phyloP scores from a whole-genome alignment of 1,140 invertebrate species.

The Brachystomella parvula region DNA sequence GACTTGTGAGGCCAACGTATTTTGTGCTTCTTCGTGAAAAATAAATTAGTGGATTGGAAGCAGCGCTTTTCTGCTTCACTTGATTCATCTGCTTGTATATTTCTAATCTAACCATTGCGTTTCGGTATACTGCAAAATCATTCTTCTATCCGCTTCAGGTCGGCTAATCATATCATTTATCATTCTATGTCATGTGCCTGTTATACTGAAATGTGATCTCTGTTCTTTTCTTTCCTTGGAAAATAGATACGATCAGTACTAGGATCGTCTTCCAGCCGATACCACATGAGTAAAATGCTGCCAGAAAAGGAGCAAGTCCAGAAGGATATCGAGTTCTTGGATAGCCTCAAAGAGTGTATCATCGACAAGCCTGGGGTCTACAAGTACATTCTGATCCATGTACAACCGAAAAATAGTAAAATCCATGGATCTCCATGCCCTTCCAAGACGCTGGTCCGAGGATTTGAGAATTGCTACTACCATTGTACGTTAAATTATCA shows the following conservation, averaged over 20 bases:
- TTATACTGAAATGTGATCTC: not conserved
- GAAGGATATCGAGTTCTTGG: not conserved
- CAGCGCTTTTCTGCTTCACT: too few relatives aligned
- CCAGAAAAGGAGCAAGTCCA: too few relatives aligned
- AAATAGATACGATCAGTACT: not conserved
- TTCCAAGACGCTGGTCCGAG: not conserved
- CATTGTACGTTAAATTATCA: not conserved
- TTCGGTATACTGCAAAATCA: too few relatives aligned
- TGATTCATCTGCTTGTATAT: too few relatives aligned
- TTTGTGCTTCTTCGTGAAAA: too few relatives aligned
- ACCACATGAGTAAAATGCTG: too few relatives aligned
- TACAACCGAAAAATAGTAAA: not conserved
- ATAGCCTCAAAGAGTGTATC: not conserved
- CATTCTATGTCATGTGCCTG: not conserved
- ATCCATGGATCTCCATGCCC: not conserved
- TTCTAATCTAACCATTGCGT: too few relatives aligned
- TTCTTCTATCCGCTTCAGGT: too few relatives aligned
- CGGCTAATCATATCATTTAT: not conserved
- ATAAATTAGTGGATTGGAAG: too few relatives aligned
- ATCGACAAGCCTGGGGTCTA: not conserved
- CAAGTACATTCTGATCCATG: conserved; percentile 3
- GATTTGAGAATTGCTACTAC: not conserved
- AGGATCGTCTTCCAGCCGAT: too few relatives aligned
- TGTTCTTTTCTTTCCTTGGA: not conserved
- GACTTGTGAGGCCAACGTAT: too few relatives aligned